Evolutionary conservation across 1,140 invertebrate species (phyloP).

Genomic region (Bombyx mori): DNA sequence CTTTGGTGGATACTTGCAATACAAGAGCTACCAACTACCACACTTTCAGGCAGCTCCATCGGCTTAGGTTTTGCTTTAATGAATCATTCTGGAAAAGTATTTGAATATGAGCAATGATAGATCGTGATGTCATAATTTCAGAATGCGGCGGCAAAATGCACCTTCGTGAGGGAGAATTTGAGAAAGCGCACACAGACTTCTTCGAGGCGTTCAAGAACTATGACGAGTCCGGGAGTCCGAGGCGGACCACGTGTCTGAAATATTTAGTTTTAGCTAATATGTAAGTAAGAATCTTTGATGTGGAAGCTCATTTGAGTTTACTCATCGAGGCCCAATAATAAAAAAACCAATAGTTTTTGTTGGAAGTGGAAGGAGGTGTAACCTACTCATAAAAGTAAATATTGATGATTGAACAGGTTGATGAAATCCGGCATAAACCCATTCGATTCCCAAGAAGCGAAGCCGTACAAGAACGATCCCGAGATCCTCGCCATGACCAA

Average conservation of each 20-base stretch:
- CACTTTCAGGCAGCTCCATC: neutral
- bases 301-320: neutral
- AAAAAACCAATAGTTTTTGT: too few species aligned
- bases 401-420: conserved; percentile 75
- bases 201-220: conserved; percentile 99
- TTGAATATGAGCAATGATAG: conserved; percentile 1
- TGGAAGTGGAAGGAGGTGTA: too few species aligned
- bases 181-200: conserved; percentile 99
- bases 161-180: conserved; percentile 97
- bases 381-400: too few species aligned
- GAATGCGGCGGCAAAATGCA: conserved; percentile 99
- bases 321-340: neutral
- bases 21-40: neutral
- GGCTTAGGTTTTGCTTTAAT: too few species aligned
- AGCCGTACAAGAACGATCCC: conserved; percentile 99
- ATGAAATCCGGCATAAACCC: conserved; percentile 99
- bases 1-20: neutral
- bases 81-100: conserved; percentile 2
- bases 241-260: conserved; percentile 97
- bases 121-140: conserved; percentile 51
- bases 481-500: conserved; percentile 99
- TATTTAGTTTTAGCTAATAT: conserved; percentile 99
- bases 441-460: conserved; percentile 99
- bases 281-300: conserved; percentile 58
- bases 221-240: conserved; percentile 98